Evolutionary conservation across 2,113 vertebrate species (phyloP).

Genomic region (Corynorhinus townsendii): DNA sequence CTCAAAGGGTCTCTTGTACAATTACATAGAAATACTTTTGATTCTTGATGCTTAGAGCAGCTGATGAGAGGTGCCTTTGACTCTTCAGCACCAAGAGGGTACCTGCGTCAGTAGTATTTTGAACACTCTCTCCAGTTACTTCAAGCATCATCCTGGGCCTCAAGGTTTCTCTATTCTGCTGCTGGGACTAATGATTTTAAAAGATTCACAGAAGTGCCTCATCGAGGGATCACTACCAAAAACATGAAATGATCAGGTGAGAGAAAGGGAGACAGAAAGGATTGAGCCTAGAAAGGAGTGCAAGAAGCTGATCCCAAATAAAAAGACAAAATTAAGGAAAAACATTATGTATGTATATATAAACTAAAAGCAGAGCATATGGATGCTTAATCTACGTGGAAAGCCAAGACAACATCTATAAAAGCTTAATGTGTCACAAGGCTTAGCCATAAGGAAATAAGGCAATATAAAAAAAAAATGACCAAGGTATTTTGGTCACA

Average conservation of each 20-base stretch:
- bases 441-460: slow-evolving; percentile 78
- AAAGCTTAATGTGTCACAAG: slow-evolving; percentile 72
- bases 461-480: slow-evolving; percentile 76
- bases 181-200: slow-evolving; percentile 50
- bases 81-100: slow-evolving; percentile 68
- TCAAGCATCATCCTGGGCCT: slow-evolving; percentile 30
- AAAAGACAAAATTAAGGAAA: slow-evolving; percentile 60
- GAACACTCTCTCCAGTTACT: slow-evolving; percentile 50
- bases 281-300: slow-evolving; percentile 43
- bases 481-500: slow-evolving; percentile 82
- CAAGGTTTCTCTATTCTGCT: slow-evolving; percentile 51
- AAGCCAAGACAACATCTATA: slow-evolving; percentile 70
- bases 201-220: slow-evolving; percentile 43
- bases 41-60: slow-evolving; percentile 44
- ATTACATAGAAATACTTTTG: slow-evolving; percentile 40
- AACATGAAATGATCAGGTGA: slow-evolving; percentile 47
- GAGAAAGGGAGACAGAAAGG: slow-evolving; percentile 39
- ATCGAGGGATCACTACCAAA: slow-evolving; percentile 54
- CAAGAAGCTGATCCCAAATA: slow-evolving; percentile 71
- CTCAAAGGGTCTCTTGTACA: slow-evolving; percentile 41
- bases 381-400: slow-evolving; percentile 66
- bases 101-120: slow-evolving; percentile 70
- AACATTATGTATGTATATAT: slow-evolving; percentile 70
- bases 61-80: slow-evolving; percentile 48
- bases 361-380: slow-evolving; percentile 75